Percentiles rank a stretch among this genome's conserved stretches.
These are phyloP conservation scores for Taenaris catops DNA, from an alignment of 2,888 invertebrate species.

Conservation along the genomic window DNA sequence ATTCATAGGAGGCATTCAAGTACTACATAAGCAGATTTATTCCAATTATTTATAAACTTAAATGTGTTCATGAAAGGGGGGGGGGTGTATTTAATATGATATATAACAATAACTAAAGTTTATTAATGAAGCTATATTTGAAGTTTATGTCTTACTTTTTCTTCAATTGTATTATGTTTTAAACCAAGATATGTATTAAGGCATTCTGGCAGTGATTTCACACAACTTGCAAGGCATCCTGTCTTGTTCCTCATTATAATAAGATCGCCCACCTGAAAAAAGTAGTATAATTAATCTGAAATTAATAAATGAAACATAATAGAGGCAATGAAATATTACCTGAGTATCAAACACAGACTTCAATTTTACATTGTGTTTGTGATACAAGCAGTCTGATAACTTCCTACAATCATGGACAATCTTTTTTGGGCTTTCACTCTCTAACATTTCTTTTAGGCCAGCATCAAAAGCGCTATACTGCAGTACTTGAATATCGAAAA, in stretches of 20 bases:
- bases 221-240: constrained; percentile 49
- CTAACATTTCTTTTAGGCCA: constrained; percentile 67
- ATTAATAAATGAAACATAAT: constrained; percentile 1
- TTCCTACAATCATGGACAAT: constrained; percentile 81
- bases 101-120: background rate
- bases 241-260: constrained; percentile 63
- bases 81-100: too few relatives aligned
- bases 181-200: constrained; percentile 62
- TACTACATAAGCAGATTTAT: too few relatives aligned
- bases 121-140: background rate
- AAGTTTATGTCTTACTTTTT: constrained; percentile 41
- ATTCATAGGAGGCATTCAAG: background rate
- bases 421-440: constrained; percentile 67
- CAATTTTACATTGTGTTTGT: constrained; percentile 77
- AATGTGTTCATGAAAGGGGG: too few relatives aligned
- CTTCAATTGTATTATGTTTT: constrained; percentile 51
- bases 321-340: constrained; percentile 37
- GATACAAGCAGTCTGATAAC: constrained; percentile 78
- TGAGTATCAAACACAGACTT: constrained; percentile 82
- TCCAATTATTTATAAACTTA: too few relatives aligned
- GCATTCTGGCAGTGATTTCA: constrained; percentile 60
- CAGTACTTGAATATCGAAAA: constrained; percentile 72
- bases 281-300: too few relatives aligned
- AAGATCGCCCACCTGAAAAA: constrained; percentile 69
- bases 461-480: constrained; percentile 69